These are phyloP conservation scores for Lathamus discolor DNA, from an alignment of 2,113 vertebrate genomes.

Conservation along the genomic window DNA sequence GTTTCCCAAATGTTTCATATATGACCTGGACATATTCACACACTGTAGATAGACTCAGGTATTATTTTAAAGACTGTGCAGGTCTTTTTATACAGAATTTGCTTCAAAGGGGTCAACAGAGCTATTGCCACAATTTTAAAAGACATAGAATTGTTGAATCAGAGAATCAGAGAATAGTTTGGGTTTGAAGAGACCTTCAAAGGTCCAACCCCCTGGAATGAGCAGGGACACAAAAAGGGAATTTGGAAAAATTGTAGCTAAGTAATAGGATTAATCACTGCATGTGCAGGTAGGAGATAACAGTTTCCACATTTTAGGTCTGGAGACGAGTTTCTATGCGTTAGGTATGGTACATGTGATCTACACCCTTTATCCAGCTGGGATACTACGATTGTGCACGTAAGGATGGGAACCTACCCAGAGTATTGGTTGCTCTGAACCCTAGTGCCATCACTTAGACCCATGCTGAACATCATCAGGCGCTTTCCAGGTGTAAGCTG, in stretches of 20 bases:
- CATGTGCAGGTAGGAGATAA: not conserved
- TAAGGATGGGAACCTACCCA: not conserved
- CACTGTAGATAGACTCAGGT: fast-evolving
- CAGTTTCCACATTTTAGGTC: not conserved
- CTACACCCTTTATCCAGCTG: too few relatives aligned
- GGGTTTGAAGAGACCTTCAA: not conserved
- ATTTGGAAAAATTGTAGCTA: not conserved
- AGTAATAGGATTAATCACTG: not conserved
- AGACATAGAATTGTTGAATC: not conserved
- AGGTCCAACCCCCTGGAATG: not conserved
- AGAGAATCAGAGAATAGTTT: not conserved
- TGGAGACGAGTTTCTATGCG: fast-evolving
- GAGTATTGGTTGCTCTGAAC: not conserved
- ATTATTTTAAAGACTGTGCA: not conserved
- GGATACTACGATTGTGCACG: fast-evolving
- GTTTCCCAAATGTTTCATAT: not conserved
- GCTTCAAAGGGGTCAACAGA: not conserved
- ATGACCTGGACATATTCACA: not conserved
- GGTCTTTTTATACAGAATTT: not conserved
- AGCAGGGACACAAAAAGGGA: not conserved
- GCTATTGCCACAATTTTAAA: not conserved
- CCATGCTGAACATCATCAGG: not conserved
- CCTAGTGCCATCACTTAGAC: not conserved
- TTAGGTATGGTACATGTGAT: not conserved
- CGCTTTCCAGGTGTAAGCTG: not conserved